Percentiles rank a stretch among this genome's conserved stretches.
Evolutionary conservation across 2,888 invertebrate genomes (phyloP).

Genomic region (Ochlodes sylvanus): DNA sequence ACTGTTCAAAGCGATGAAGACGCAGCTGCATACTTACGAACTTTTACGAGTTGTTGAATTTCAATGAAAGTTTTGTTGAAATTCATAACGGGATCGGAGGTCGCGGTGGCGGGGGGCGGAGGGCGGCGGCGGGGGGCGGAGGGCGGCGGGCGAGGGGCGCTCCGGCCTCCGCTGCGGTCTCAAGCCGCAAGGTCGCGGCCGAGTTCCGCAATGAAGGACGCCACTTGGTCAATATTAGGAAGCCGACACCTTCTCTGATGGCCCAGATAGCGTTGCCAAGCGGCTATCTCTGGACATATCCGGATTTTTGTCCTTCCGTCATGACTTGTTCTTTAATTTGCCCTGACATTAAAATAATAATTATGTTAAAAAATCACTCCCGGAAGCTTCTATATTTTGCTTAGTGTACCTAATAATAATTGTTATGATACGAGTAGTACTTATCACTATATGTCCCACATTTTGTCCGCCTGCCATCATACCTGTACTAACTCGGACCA

Average conservation of each 20-base stretch:
- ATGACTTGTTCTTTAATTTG: too few species aligned
- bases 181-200: conserved; percentile 23
- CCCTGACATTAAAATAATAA: too few species aligned
- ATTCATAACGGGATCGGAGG: conserved; percentile 14
- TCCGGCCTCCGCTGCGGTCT: background rate
- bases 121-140: background rate
- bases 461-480: too few species aligned
- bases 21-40: background rate
- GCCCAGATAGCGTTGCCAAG: too few species aligned
- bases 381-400: too few species aligned
- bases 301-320: too few species aligned
- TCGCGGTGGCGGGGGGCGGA: background rate
- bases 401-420: too few species aligned
- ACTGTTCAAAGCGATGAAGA: background rate
- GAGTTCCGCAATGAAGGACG: conserved; percentile 24
- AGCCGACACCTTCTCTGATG: background rate
- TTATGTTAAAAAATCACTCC: too few species aligned
- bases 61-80: conserved; percentile 8
- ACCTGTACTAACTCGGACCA: too few species aligned
- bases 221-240: background rate
- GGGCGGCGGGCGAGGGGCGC: background rate
- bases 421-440: too few species aligned
- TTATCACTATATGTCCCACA: too few species aligned
- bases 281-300: too few species aligned
- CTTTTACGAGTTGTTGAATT: background rate